Base-by-base conservation (phyloP, 2,113 vertebrate species). In the Perca fluviatilis region DNA sequence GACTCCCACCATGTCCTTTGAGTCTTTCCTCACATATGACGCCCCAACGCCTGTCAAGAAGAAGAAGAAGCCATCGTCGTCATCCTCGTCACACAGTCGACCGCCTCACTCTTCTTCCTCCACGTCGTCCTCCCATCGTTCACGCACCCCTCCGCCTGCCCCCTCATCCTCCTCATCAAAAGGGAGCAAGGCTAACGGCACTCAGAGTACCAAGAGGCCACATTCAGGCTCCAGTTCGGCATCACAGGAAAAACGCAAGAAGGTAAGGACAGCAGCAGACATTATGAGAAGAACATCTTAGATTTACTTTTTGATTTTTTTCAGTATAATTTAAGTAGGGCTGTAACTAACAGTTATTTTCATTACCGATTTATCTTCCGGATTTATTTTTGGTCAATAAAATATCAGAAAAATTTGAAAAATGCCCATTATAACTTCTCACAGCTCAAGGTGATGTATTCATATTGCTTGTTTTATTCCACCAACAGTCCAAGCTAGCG, bases 11-110 rank as follows among this genome's bases (percentile, higher is more conserved):
- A 99, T 97, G 98, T 99, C 98, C 10, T 99, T 99, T 4, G 98
- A 99, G 93, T 99, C 97, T 0, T 99, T 99, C 78, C 96, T 99
- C 80, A 99, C 97, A 12, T 99, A 99, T 0, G 98, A 99, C 84
- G 97, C 97, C 63, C 98, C 98, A 0, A 95, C 95, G 33, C 94
- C 96, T 14, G 96, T 95, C 91, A 98, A 97, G 93, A 99, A 98
- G 92, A 99, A 99, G 94, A 99, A 99, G 94, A 96, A 95, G 72
- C 77, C 77, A 0, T 7, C 66, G 0, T 46, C 89, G 0, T 70
- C 88, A 0, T 89, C 93, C 11, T 70, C 85, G 62, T 87, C 92
- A 4, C 85, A 91, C 86, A 57, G 86, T 58, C 90, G 80, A 40
- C 79, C 86, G 14, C 74, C 89, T 68, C 93, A 89, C 74, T 71